Percentiles rank a stretch among this genome's conserved stretches.
Evolutionary conservation across 1,140 invertebrate genomes (phyloP).

Genomic region (Charaxes varanes): DNA sequence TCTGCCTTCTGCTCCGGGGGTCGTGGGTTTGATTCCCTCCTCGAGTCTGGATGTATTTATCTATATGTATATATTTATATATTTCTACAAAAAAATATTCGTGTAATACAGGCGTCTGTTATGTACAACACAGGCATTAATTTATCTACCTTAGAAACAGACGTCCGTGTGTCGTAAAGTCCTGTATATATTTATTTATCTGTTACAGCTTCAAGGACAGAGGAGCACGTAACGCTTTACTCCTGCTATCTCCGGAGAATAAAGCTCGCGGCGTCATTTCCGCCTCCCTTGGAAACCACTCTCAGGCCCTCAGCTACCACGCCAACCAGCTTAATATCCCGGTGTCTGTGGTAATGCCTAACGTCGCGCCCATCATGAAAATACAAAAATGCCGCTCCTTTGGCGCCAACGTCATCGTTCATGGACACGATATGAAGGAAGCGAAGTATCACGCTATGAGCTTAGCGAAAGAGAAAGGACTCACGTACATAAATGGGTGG

Average conservation of each 20-base stretch:
- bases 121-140: no score
- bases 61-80: no score
- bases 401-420: conserved; percentile 89
- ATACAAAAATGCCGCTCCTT: conserved; percentile 89
- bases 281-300: conserved; percentile 95
- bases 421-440: conserved; percentile 90
- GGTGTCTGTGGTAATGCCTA: conserved; percentile 95
- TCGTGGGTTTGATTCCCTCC: no score
- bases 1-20: no score
- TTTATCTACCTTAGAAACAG: no score
- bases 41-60: no score
- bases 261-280: conserved; percentile 89
- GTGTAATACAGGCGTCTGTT: no score
- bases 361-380: conserved; percentile 94
- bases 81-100: no score
- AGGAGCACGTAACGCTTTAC: conserved; percentile 89
- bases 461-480: conserved; percentile 80
- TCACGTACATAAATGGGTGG: conserved; percentile 91
- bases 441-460: conserved; percentile 86
- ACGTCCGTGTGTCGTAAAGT: no score
- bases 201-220: conserved; percentile 90
- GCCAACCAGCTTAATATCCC: conserved; percentile 86
- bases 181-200: background rate
- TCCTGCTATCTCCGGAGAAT: conserved; percentile 83
- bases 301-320: conserved; percentile 90